Percentiles rank a stretch among this genome's conserved stretches.
Evolutionary conservation across 1,140 invertebrate genomes (phyloP).

Genomic region (Ladona fulva): DNA sequence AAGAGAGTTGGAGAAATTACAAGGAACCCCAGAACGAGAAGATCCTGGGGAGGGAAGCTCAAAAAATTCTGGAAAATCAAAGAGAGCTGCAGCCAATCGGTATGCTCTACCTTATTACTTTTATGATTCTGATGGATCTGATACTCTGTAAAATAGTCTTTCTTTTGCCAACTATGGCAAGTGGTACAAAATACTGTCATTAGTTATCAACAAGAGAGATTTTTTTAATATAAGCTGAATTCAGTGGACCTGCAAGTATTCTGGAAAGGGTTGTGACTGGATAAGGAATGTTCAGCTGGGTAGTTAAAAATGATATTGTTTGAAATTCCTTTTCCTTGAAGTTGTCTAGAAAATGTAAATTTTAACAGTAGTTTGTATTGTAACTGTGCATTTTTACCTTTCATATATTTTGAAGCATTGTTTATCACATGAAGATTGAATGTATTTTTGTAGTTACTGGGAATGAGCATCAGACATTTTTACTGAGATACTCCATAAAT

Average conservation of each 20-base stretch:
- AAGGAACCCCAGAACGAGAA: constrained; percentile 30
- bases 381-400: background rate
- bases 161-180: too few relatives aligned
- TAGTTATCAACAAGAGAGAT: too few relatives aligned
- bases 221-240: too few relatives aligned
- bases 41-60: background rate
- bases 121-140: background rate
- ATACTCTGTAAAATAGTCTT: background rate
- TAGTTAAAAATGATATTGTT: too few relatives aligned
- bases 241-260: too few relatives aligned
- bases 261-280: too few relatives aligned
- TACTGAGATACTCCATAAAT: background rate
- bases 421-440: background rate
- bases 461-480: background rate
- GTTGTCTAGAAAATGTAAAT: too few relatives aligned
- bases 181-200: too few relatives aligned
- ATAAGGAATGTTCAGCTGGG: too few relatives aligned
- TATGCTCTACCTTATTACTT: constrained; percentile 11
- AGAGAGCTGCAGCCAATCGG: constrained; percentile 19
- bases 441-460: background rate
- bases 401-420: background rate
- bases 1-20: constrained; percentile 26
- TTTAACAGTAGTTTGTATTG: too few relatives aligned
- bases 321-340: too few relatives aligned
- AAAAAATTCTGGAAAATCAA: background rate